Base-by-base conservation (phyloP, 2,888 invertebrate genomes). In the Agrilus cyanescens region DNA sequence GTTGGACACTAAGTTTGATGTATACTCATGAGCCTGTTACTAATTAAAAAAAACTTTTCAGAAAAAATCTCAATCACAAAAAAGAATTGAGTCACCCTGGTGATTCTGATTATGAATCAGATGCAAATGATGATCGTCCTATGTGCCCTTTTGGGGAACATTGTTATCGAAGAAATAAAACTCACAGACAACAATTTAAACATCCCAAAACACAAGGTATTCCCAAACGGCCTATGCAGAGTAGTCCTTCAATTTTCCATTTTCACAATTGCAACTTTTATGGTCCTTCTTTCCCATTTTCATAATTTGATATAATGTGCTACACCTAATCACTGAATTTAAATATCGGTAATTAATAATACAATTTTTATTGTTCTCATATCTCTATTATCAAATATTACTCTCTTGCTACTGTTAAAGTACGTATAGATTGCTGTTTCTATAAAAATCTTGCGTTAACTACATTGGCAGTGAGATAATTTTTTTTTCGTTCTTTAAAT, bases 61-160 rank as follows among this genome's bases (percentile, higher is more conserved):
- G 82, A 53, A 74, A 71, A 55, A 82, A 79, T 59, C 65, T 72
- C 0, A 60, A 62, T 4, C 84, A 85, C 59, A 70, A 68, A 50
- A 56, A 58, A 12, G 65, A 74, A 53, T 81, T 71, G 60, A 72
- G 76, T 48, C 84, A 85, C 67, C 80, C 80, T 0, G 63, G 68
- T 0, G 81, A 82, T 61, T 20, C 63, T 1, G 80, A 82, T 63
- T 80, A 75, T 65, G 69, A 69, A 4, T 54, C 54, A 32, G 62
- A 64, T 51, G 55, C 61, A 7, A 53, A 60, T 16, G 64, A 65
- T 48, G 46, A 56, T 36, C 69, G 70, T 38, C 74, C 73, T 6
- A 63, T 60, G 38, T 82, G 82, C 52, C 71, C 70, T 14, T 78
- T 68, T 56, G 82, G 81, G 2, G 61, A 61, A 8, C 52, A 55